These are phyloP conservation scores for Jacana jacana DNA, from an alignment of 2,113 vertebrate species.

Conservation along the genomic window DNA sequence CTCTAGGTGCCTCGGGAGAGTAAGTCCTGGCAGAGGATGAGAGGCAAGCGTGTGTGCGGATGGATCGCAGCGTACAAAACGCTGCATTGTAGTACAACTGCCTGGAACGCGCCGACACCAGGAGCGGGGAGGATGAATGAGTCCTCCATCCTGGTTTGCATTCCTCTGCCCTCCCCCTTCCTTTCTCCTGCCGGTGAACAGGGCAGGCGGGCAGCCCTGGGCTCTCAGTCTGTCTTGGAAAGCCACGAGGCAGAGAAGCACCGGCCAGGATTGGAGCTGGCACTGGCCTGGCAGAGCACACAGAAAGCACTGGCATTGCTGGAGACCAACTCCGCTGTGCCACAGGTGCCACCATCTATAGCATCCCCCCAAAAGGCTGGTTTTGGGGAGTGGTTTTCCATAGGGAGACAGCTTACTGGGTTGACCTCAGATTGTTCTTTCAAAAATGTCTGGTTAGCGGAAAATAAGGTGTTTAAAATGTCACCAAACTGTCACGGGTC, in stretches of 20 bases:
- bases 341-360: not conserved
- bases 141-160: not conserved
- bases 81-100: not conserved
- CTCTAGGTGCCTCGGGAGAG: conserved; percentile 15
- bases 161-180: not conserved
- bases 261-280: not conserved
- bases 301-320: rapidly evolving
- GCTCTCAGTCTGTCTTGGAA: not conserved
- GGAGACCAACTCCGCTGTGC: not conserved
- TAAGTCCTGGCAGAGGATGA: conserved; percentile 42
- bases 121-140: not conserved
- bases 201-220: not conserved
- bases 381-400: not conserved
- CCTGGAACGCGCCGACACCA: not conserved
- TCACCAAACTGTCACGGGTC: not conserved
- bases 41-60: not conserved
- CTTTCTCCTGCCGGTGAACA: not conserved
- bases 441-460: not conserved
- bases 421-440: not conserved
- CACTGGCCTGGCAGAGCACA: not conserved
- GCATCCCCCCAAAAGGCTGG: not conserved
- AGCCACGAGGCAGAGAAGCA: not conserved
- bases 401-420: rapidly evolving
- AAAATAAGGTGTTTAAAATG: not conserved
- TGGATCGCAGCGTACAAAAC: not conserved